A percentile compares a stretch with the other conserved stretches of the same genome.
Evolutionary conservation across 2,113 vertebrate species (phyloP).

Genomic region (Bagarius yarrelli): DNA sequence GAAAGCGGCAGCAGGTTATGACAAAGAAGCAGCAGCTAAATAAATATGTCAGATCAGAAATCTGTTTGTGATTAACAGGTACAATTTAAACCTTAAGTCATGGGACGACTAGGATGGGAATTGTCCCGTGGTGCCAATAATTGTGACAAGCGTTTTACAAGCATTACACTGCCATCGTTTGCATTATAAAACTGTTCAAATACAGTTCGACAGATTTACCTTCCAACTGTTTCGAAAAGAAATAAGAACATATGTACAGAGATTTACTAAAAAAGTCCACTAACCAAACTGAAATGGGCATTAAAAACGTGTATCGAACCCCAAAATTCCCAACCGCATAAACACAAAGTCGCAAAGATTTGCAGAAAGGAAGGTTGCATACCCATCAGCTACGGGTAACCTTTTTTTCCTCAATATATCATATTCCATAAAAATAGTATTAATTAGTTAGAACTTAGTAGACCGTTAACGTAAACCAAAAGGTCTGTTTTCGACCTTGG

Average conservation of each 20-base stretch:
- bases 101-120: background rate
- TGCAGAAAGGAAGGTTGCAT: background rate
- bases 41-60: background rate
- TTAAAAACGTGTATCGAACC: background rate
- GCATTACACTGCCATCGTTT: background rate
- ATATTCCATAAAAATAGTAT: background rate
- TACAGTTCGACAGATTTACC: background rate
- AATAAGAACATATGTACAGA: no score
- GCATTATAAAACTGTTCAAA: background rate
- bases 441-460: background rate
- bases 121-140: background rate
- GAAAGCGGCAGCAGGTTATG: background rate
- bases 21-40: background rate
- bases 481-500: background rate
- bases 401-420: background rate
- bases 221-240: background rate
- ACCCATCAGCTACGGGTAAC: background rate
- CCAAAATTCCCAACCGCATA: background rate
- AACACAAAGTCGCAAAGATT: background rate
- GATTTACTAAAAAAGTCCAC: background rate
- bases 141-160: background rate
- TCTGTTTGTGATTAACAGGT: background rate
- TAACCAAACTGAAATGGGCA: background rate
- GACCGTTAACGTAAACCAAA: background rate
- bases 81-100: background rate